A percentile compares a stretch with the other conserved stretches of the same genome.
Conservation (phyloP, 2,113 vertebrate species). For the Corythornis madagascariensis region DNA sequence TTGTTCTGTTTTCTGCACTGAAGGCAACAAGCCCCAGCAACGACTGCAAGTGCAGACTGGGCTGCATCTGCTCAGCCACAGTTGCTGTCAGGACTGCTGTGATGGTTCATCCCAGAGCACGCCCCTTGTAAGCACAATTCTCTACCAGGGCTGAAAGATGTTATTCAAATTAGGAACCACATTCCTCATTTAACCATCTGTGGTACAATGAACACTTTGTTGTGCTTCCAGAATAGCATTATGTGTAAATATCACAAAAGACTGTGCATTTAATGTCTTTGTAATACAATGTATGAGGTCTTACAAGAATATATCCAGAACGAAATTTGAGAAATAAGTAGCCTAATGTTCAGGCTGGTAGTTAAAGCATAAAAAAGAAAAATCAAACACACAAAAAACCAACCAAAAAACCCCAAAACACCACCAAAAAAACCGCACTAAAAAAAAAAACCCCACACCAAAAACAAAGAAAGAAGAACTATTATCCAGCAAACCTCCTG, state of each 20-base stretch:
- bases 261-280: neutral
- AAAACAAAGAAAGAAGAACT: neutral
- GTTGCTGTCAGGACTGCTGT: neutral
- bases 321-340: neutral
- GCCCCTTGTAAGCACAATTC: neutral
- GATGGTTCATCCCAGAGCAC: neutral
- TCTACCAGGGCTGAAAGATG: neutral
- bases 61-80: neutral
- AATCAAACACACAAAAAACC: too few species aligned
- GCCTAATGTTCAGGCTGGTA: neutral
- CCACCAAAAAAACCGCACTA: too few species aligned
- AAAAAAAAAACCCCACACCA: too few species aligned
- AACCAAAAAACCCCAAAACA: too few species aligned
- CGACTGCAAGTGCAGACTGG: neutral
- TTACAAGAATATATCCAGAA: neutral
- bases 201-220: neutral
- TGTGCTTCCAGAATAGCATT: neutral
- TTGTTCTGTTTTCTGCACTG: neutral
- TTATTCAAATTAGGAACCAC: neutral
- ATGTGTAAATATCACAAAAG: neutral
- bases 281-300: neutral
- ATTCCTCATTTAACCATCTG: neutral
- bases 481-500: neutral
- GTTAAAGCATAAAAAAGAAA: neutral
- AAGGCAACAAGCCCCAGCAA: neutral